phyloP scores from a whole-genome alignment of 2,888 invertebrate species.

The Hemaris fuciformis region DNA sequence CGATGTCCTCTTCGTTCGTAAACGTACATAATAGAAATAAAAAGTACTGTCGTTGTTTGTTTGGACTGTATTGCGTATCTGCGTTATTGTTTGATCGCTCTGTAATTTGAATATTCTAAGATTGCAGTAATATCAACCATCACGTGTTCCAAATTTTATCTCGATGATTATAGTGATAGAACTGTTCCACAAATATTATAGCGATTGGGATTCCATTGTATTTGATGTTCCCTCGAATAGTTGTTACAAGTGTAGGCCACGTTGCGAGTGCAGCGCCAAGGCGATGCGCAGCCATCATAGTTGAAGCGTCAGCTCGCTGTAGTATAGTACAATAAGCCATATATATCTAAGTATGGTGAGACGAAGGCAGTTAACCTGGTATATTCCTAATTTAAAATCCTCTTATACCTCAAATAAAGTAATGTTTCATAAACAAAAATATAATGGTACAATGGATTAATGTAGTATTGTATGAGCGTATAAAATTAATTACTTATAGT shows the following conservation, averaged over 20 bases:
- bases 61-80: not conserved
- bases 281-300: no score
- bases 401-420: constrained; percentile 3
- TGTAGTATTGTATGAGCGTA: not conserved
- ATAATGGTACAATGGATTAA: not conserved
- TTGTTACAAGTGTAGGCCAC: not conserved
- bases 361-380: not conserved
- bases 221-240: not conserved
- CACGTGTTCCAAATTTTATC: constrained; percentile 34
- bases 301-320: not conserved
- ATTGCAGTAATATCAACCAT: constrained; percentile 18
- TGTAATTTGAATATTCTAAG: not conserved
- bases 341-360: not conserved
- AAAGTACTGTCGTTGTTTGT: no score
- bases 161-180: constrained; percentile 7
- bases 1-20: no score
- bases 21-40: no score
- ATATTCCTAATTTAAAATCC: not conserved
- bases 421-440: not conserved
- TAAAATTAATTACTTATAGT: not conserved
- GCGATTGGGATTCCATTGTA: not conserved
- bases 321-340: not conserved
- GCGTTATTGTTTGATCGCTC: not conserved
- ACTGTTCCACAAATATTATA: not conserved
- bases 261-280: not conserved